These are phyloP conservation scores for Micrasema minimum DNA, from an alignment of 1,140 invertebrate species.

Conservation along the genomic window DNA sequence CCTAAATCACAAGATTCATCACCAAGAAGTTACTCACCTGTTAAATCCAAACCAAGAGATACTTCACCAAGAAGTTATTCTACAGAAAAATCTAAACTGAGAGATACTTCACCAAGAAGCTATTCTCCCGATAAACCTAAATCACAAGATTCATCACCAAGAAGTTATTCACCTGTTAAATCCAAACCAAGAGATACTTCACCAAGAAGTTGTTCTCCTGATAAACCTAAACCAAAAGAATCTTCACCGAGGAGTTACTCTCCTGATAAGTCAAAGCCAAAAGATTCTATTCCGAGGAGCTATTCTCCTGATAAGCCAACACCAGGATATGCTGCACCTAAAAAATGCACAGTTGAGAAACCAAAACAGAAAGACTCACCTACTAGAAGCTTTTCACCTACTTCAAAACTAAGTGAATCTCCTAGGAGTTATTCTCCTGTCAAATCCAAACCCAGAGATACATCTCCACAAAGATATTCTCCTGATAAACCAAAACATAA, in stretches of 20 bases:
- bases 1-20: neutral
- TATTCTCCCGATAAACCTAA: slow-evolving; percentile 12
- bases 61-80: slow-evolving; percentile 30
- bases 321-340: neutral
- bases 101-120: slow-evolving; percentile 6
- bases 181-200: slow-evolving; percentile 5
- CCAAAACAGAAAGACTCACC: neutral
- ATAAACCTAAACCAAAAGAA: slow-evolving; percentile 9
- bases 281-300: neutral
- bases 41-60: slow-evolving; percentile 13
- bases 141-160: slow-evolving; percentile 13
- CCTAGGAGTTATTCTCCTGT: slow-evolving; percentile 11
- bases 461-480: slow-evolving; percentile 23
- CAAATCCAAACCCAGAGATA: slow-evolving; percentile 7
- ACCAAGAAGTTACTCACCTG: slow-evolving; percentile 19
- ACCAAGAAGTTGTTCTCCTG: slow-evolving; percentile 9
- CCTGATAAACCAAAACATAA: slow-evolving; percentile 10
- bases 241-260: neutral
- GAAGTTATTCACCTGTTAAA: slow-evolving; percentile 22
- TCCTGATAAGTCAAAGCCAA: slow-evolving; percentile 29
- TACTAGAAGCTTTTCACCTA: slow-evolving; percentile 1
- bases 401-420: neutral
- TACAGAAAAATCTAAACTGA: slow-evolving; percentile 38
- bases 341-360: neutral
- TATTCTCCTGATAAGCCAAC: neutral